A percentile compares a stretch with the other conserved stretches of the same genome.
phyloP scores from a whole-genome alignment of 2,797 vertebrate species.

The Cryptoprocta ferox region DNA sequence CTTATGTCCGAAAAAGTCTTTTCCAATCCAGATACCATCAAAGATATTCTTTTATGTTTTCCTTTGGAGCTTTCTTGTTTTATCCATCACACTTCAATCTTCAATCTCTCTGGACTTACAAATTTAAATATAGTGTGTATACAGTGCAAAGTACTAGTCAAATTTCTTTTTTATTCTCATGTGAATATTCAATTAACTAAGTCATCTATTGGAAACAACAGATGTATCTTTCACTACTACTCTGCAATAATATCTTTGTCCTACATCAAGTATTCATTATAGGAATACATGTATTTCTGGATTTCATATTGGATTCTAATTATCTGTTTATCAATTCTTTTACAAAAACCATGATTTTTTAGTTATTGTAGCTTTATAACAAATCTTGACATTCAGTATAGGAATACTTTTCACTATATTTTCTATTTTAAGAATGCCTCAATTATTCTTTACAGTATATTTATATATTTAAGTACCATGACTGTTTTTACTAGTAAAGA shows the following conservation, averaged over 20 bases:
- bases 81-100: background rate
- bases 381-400: background rate
- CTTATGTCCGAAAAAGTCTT: background rate
- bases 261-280: background rate
- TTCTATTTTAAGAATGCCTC: background rate
- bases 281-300: background rate
- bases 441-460: background rate
- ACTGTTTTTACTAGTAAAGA: background rate
- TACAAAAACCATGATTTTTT: background rate
- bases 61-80: background rate
- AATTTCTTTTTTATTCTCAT: background rate
- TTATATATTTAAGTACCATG: background rate
- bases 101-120: background rate
- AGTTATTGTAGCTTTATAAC: background rate
- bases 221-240: background rate
- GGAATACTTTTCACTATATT: background rate
- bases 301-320: background rate
- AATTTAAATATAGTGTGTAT: background rate
- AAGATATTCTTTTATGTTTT: background rate
- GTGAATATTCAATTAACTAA: background rate
- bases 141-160: background rate
- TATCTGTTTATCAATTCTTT: background rate
- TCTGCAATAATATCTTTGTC: background rate
- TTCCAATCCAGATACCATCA: background rate
- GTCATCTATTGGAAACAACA: background rate